Evolutionary conservation across 2,797 vertebrate genomes (phyloP).

Genomic region (Xerus rutilus): DNA sequence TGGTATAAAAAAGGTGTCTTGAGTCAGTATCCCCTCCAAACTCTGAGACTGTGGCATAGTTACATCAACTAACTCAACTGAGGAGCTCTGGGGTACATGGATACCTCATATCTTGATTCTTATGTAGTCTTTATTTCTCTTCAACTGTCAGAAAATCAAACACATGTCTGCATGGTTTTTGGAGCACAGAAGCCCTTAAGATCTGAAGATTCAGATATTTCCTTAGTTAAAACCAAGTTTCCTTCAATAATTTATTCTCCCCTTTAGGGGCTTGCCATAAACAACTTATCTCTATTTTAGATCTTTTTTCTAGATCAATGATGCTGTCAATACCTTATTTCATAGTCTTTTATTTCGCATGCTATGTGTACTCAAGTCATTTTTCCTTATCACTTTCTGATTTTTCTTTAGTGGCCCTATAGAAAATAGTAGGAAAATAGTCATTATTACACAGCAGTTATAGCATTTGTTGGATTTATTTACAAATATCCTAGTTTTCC

Average conservation of each 20-base stretch:
- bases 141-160: not conserved
- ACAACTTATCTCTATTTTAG: not conserved
- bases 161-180: not conserved
- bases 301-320: not conserved
- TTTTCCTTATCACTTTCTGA: not conserved
- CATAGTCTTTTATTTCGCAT: not conserved
- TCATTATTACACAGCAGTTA: not conserved
- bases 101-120: not conserved
- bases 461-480: not conserved
- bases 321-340: not conserved
- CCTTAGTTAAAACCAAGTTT: not conserved
- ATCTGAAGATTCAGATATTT: not conserved
- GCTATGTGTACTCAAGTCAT: not conserved
- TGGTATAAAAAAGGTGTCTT: not conserved
- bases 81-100: not conserved
- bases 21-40: not conserved
- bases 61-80: not conserved
- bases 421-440: not conserved
- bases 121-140: not conserved
- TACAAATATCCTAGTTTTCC: not conserved
- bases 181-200: not conserved
- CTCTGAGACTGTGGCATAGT: not conserved
- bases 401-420: not conserved
- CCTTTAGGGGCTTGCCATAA: not conserved
- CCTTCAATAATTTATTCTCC: not conserved